Evolutionary conservation across 2,113 vertebrate species (phyloP).

Genomic region (Phylloscopus whistleri): DNA sequence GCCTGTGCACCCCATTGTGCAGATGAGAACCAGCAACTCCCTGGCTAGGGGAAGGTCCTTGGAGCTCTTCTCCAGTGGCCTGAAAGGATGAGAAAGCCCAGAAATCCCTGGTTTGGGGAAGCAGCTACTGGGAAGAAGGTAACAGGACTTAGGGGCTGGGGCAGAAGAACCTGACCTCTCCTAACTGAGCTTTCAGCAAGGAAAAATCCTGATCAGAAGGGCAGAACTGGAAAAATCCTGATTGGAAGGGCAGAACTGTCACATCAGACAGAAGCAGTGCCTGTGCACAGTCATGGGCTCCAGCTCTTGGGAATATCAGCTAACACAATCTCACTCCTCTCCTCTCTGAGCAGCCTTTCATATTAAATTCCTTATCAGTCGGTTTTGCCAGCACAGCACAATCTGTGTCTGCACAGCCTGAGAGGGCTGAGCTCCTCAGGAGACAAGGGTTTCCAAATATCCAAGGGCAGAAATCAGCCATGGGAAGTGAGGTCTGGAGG

Average conservation of each 20-base stretch:
- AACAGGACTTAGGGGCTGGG: neutral
- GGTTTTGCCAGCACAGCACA: neutral
- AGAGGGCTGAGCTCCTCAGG: accelerated
- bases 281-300: neutral
- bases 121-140: neutral
- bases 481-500: neutral
- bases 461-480: neutral
- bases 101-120: neutral
- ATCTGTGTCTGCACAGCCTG: neutral
- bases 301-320: neutral
- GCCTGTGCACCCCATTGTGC: neutral
- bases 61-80: neutral
- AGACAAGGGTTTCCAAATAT: neutral
- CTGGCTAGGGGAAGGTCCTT: neutral
- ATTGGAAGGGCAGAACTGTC: neutral
- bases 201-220: neutral
- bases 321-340: neutral
- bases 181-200: neutral
- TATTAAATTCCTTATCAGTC: neutral
- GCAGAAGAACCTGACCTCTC: neutral
- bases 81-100: neutral
- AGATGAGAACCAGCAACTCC: neutral
- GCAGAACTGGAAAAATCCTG: neutral
- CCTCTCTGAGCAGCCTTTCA: neutral
- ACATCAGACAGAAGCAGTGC: neutral